Evolutionary conservation across 2,113 vertebrate species (phyloP).

Genomic region (Psittacus erithacus): DNA sequence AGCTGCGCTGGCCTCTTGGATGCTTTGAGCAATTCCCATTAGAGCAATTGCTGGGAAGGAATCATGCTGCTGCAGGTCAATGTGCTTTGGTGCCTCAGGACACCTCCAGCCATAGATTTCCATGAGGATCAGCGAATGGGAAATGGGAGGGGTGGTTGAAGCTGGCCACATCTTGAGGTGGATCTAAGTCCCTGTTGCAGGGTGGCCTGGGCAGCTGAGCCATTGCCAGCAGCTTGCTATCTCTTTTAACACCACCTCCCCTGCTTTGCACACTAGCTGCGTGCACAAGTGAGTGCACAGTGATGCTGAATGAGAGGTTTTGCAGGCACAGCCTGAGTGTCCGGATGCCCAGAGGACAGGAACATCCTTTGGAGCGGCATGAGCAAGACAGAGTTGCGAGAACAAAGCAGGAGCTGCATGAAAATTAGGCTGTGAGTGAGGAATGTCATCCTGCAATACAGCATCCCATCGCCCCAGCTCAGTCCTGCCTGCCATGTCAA

Average conservation of each 20-base stretch:
- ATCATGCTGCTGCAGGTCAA: not conserved
- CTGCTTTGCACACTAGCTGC: not conserved
- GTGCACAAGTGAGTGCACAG: not conserved
- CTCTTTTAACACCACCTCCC: not conserved
- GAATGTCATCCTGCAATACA: not conserved
- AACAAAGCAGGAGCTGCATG: not conserved
- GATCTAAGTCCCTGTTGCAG: not conserved
- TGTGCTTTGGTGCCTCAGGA: not conserved
- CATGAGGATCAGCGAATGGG: not conserved
- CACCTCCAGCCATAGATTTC: not conserved
- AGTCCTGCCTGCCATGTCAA: not conserved
- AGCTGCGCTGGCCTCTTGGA: not conserved
- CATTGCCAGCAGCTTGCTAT: not conserved
- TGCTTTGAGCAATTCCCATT: not conserved
- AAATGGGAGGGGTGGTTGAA: not conserved
- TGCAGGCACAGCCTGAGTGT: not conserved
- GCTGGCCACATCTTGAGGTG: not conserved
- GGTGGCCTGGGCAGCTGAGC: not conserved
- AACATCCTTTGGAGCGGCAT: not conserved
- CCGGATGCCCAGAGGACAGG: not conserved
- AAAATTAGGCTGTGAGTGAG: not conserved
- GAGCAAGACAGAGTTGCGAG: not conserved
- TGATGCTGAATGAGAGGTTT: conserved; percentile 10
- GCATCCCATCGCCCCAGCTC: accelerated
- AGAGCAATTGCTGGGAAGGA: not conserved